Evolutionary conservation across 2,888 invertebrate genomes (phyloP).

Genomic region (Alloplasta piceator): DNA sequence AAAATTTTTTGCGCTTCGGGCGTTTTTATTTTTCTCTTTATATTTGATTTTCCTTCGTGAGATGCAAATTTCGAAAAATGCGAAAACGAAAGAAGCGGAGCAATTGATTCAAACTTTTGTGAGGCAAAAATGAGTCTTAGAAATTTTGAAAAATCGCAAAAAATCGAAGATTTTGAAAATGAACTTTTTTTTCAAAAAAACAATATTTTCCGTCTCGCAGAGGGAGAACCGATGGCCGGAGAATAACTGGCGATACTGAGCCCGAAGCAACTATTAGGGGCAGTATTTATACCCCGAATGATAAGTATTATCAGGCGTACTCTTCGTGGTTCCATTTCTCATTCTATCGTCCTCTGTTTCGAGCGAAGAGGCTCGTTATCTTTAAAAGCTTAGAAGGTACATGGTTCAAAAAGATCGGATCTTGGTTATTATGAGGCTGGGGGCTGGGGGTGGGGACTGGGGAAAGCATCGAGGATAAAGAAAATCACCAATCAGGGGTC

Average conservation of each 20-base stretch:
- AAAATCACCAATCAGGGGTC: conserved; percentile 69
- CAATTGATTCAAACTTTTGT: neutral
- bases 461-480: conserved; percentile 11
- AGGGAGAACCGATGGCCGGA: conserved; percentile 36
- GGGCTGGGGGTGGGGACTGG: conserved; percentile 61
- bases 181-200: neutral
- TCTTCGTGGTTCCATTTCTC: conserved; percentile 71
- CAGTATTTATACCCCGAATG: conserved; percentile 79
- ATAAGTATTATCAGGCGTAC: conserved; percentile 80
- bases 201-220: conserved; percentile 2
- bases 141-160: neutral
- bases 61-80: neutral
- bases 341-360: too few species aligned
- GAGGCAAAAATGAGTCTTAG: neutral
- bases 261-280: conserved; percentile 75
- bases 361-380: conserved; percentile 73
- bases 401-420: conserved; percentile 74
- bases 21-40: conserved; percentile 15
- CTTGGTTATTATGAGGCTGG: neutral
- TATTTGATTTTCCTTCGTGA: conserved; percentile 2
- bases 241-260: conserved; percentile 75
- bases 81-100: neutral
- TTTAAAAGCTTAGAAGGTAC: conserved; percentile 72
- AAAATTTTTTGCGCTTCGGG: conserved; percentile 22
- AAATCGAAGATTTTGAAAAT: neutral